Conservation (phyloP, 2,888 invertebrate genomes). For the Dasysyrphus tricinctus region DNA sequence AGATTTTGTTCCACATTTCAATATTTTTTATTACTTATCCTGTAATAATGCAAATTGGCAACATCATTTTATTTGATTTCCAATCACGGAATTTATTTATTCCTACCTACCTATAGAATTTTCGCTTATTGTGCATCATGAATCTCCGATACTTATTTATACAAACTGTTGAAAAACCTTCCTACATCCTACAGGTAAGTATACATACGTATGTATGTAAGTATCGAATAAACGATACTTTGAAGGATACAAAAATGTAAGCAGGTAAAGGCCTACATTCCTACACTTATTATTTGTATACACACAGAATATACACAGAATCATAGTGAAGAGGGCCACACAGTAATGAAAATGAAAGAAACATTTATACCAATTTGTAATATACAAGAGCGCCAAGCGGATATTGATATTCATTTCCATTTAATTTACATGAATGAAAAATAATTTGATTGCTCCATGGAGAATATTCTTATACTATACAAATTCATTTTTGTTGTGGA, state of each 20-base stretch:
- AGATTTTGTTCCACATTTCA: no score
- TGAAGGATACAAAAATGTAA: slow-evolving; percentile 25
- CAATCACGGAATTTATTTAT: neutral
- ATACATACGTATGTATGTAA: no score
- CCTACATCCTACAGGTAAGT: neutral
- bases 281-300: no score
- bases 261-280: neutral
- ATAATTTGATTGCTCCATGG: slow-evolving; percentile 49
- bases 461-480: slow-evolving; percentile 12
- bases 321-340: slow-evolving; percentile 24
- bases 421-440: slow-evolving; percentile 54
- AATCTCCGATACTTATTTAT: slow-evolving; percentile 22
- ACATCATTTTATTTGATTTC: neutral
- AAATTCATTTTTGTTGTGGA: slow-evolving; percentile 27
- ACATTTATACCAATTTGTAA: slow-evolving; percentile 52
- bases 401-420: slow-evolving; percentile 56
- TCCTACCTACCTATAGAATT: neutral
- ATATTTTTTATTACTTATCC: neutral
- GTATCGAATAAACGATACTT: slow-evolving; percentile 13
- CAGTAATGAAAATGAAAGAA: slow-evolving; percentile 34
- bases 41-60: neutral
- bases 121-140: slow-evolving; percentile 11
- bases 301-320: neutral
- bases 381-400: slow-evolving; percentile 8
- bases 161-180: slow-evolving; percentile 24